Conservation (phyloP, 37 sponge, comb jelly and placozoan species). For the Cliona cf. orientalis region DNA sequence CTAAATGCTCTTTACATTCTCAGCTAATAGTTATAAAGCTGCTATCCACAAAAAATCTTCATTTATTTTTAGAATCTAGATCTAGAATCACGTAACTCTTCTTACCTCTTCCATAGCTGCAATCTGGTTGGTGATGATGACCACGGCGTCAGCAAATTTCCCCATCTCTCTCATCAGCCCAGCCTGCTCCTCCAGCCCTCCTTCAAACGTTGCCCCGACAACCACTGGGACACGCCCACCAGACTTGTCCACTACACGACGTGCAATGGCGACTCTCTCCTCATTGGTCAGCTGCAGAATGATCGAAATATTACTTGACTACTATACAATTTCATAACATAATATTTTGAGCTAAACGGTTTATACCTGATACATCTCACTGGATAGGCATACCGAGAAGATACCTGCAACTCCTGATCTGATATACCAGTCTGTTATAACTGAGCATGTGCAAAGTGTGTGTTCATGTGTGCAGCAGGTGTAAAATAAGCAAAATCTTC, state of each 20-base stretch:
- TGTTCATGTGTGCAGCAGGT: neutral
- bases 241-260: constrained; percentile 60
- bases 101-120: constrained; percentile 80
- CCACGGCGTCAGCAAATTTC: constrained; percentile 61
- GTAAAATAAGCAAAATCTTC: too few relatives aligned
- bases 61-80: too few relatives aligned
- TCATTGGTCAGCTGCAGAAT: constrained; percentile 78
- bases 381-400: constrained; percentile 90
- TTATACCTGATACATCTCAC: constrained; percentile 82
- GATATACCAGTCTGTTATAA: constrained; percentile 91
- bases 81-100: too few relatives aligned
- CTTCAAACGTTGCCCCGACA: constrained; percentile 93
- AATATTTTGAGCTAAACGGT: neutral
- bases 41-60: too few relatives aligned
- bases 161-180: constrained; percentile 79
- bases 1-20: too few relatives aligned
- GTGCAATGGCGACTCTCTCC: constrained; percentile 80
- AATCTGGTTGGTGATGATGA: constrained; percentile 91
- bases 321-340: neutral
- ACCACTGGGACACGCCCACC: constrained; percentile 89
- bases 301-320: neutral
- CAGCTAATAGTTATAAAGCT: too few relatives aligned
- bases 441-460: constrained; percentile 22
- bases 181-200: constrained; percentile 81
- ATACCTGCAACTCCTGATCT: constrained; percentile 75